Conservation (phyloP, 2,888 invertebrate species). For the Hydrotaea cyrtoneurina region DNA sequence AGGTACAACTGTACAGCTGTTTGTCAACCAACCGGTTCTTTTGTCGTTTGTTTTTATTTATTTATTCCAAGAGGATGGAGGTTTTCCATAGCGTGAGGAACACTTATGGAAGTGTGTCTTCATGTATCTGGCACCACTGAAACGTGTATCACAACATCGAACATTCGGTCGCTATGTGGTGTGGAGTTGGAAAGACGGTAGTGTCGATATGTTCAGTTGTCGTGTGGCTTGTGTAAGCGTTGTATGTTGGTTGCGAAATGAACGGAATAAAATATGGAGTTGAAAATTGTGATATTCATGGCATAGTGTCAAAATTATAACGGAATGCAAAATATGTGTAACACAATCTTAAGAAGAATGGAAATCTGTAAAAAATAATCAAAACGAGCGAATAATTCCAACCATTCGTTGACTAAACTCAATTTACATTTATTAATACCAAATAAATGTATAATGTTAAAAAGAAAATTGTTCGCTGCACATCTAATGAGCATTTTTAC, state of each 20-base stretch:
- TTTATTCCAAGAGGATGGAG: not conserved
- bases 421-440: not conserved
- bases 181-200: constrained; percentile 59
- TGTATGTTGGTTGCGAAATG: constrained; percentile 29
- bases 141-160: constrained; percentile 16
- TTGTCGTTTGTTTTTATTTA: constrained; percentile 36
- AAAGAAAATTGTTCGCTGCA: constrained; percentile 12
- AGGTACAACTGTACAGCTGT: constrained; percentile 48
- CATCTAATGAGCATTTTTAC: not conserved
- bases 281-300: constrained; percentile 6
- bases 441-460: not conserved
- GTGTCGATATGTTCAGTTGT: constrained; percentile 58
- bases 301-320: too few relatives aligned
- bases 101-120: not conserved
- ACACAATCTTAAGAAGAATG: not conserved
- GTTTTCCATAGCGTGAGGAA: not conserved
- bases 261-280: constrained; percentile 5
- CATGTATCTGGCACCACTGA: not conserved
- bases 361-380: not conserved
- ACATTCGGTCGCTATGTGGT: constrained; percentile 14
- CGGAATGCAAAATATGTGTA: not conserved
- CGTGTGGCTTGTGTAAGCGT: constrained; percentile 64
- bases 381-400: not conserved
- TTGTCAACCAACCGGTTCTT: constrained; percentile 56
- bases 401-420: not conserved